A percentile compares a stretch with the other conserved stretches of the same genome.
phyloP scores from a whole-genome alignment of 2,113 vertebrate genomes.

The Gopherus flavomarginatus region DNA sequence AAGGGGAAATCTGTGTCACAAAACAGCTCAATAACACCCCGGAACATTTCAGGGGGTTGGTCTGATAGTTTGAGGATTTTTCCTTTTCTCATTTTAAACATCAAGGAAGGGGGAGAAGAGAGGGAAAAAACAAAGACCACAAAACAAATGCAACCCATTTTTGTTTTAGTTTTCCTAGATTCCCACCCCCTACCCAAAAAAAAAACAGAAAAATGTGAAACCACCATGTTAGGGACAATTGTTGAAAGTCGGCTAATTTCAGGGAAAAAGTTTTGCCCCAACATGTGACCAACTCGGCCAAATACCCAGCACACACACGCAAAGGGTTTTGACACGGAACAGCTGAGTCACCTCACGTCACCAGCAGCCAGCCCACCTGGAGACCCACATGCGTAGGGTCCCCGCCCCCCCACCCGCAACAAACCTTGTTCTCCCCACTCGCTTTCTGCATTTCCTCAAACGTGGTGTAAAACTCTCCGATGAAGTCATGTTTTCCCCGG shows the following conservation, averaged over 20 bases:
- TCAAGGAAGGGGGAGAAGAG: accelerated
- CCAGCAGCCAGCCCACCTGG: not conserved
- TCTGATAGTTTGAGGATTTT: not conserved
- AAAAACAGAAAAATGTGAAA: not conserved
- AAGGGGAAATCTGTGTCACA: not conserved
- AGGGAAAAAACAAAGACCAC: accelerated
- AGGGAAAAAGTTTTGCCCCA: not conserved
- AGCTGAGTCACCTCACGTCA: not conserved
- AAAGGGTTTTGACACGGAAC: not conserved
- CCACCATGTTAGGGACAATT: not conserved
- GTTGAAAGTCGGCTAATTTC: not conserved
- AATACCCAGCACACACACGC: not conserved
- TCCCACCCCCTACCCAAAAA: accelerated
- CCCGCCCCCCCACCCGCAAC: not conserved
- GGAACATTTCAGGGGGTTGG: not conserved
- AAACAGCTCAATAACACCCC: not conserved
- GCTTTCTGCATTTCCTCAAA: conserved; percentile 94
- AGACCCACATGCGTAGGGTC: not conserved
- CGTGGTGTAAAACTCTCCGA: conserved; percentile 94
- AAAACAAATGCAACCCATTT: not conserved
- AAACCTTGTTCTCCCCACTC: conserved; percentile 89
- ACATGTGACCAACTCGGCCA: not conserved
- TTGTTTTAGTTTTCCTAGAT: not conserved
- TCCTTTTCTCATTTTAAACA: not conserved
- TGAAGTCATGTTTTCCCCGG: conserved; percentile 95